These are phyloP conservation scores for Spatula versicolor DNA, from an alignment of 2,797 vertebrate species.

Conservation along the genomic window DNA sequence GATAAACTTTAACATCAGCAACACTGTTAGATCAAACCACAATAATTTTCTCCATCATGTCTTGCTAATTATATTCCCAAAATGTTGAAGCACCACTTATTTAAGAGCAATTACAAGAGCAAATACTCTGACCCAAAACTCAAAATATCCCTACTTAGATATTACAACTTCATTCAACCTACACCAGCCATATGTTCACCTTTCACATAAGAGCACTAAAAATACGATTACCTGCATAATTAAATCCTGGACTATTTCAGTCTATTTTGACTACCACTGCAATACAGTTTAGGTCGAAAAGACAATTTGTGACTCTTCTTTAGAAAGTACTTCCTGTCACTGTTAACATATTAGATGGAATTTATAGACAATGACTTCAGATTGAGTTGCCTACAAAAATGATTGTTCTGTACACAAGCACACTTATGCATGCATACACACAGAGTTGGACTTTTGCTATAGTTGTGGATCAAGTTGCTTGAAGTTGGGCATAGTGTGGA, in stretches of 20 bases:
- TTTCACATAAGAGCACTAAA: neutral
- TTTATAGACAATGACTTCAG: neutral
- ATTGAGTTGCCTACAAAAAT: neutral
- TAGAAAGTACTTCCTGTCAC: neutral
- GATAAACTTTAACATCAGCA: neutral
- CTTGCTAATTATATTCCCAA: neutral
- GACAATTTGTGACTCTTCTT: neutral
- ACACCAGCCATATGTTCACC: neutral
- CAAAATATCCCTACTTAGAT: neutral
- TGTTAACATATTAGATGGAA: neutral
- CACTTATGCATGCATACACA: accelerated
- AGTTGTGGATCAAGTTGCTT: neutral
- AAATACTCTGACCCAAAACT: neutral
- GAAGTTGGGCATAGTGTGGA: too few relatives aligned
- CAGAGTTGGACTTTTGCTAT: neutral
- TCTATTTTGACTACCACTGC: neutral
- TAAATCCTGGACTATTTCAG: neutral
- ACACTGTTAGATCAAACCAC: neutral
- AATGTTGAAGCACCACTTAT: neutral
- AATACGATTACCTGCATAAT: neutral
- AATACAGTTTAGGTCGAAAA: neutral
- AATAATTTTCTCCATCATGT: neutral
- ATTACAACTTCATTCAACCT: neutral
- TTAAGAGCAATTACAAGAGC: neutral
- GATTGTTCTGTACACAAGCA: neutral